A percentile compares a stretch with the other conserved stretches of the same genome.
These are phyloP conservation scores for Spheniscus mendiculus DNA, from an alignment of 2,113 vertebrate genomes.

Conservation along the genomic window DNA sequence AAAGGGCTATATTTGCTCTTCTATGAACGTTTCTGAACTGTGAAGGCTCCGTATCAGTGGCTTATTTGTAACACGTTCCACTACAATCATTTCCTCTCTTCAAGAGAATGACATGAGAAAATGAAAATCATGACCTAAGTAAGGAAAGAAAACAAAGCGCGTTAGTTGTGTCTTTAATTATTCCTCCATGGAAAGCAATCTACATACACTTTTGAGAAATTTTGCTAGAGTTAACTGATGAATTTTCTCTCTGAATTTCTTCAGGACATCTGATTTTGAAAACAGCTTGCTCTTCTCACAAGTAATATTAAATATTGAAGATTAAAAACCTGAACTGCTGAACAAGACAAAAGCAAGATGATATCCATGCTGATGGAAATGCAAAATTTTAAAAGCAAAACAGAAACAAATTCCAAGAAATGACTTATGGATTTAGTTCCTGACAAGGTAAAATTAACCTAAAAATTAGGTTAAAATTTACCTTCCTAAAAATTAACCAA, in stretches of 20 bases:
- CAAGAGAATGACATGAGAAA: conserved; percentile 20
- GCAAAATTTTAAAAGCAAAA: background rate
- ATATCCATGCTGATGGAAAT: background rate
- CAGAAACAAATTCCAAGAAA: background rate
- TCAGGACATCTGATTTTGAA: background rate
- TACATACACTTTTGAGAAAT: background rate
- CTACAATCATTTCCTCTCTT: conserved; percentile 72
- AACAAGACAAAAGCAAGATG: background rate
- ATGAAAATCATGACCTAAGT: conserved; percentile 69
- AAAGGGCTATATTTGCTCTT: conserved; percentile 17
- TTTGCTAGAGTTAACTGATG: background rate
- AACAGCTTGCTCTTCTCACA: background rate
- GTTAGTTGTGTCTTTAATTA: background rate
- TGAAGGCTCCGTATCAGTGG: background rate
- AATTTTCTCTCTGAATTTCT: background rate
- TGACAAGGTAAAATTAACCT: background rate
- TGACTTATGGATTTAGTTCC: background rate
- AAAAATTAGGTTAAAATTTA: too few relatives aligned
- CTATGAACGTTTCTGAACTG: background rate
- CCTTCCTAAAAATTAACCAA: background rate
- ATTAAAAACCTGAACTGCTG: background rate
- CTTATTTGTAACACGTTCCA: background rate
- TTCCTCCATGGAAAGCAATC: background rate
- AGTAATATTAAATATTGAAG: background rate
- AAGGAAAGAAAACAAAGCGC: background rate